Percentiles rank a stretch among this genome's conserved stretches.
These are phyloP conservation scores for Leucania comma DNA, from an alignment of 2,888 invertebrate genomes.

Conservation along the genomic window DNA sequence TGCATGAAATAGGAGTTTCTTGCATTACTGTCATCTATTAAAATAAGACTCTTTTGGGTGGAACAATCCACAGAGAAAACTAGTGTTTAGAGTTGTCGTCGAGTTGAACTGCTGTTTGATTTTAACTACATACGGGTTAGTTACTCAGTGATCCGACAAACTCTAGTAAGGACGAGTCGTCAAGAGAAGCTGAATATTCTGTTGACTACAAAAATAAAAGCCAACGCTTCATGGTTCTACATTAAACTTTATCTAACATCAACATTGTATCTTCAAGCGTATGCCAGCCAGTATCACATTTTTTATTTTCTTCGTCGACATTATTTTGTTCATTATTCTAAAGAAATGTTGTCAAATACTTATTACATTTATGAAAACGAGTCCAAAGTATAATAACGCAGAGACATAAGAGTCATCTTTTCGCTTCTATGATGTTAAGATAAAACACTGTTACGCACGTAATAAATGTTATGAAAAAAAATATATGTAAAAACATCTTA, in stretches of 20 bases:
- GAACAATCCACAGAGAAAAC: no score
- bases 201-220: not conserved
- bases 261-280: not conserved
- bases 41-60: no score
- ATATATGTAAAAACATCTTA: slow-evolving; percentile 36
- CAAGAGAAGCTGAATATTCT: not conserved
- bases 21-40: no score
- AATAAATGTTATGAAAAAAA: slow-evolving; percentile 38
- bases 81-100: not conserved
- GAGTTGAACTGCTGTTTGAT: not conserved
- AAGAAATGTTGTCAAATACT: slow-evolving; percentile 8
- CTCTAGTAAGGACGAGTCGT: no score
- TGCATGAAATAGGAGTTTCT: no score
- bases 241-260: not conserved
- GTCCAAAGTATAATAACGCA: slow-evolving; percentile 11
- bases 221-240: not conserved
- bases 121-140: not conserved
- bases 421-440: slow-evolving; percentile 11
- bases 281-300: not conserved
- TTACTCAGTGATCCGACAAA: not conserved
- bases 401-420: slow-evolving; percentile 18
- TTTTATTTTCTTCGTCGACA: slow-evolving; percentile 1
- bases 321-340: not conserved
- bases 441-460: slow-evolving; percentile 19
- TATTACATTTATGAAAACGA: slow-evolving; percentile 18